Base-by-base conservation (phyloP, 2,888 invertebrate species). In the Oscheius onirici region DNA sequence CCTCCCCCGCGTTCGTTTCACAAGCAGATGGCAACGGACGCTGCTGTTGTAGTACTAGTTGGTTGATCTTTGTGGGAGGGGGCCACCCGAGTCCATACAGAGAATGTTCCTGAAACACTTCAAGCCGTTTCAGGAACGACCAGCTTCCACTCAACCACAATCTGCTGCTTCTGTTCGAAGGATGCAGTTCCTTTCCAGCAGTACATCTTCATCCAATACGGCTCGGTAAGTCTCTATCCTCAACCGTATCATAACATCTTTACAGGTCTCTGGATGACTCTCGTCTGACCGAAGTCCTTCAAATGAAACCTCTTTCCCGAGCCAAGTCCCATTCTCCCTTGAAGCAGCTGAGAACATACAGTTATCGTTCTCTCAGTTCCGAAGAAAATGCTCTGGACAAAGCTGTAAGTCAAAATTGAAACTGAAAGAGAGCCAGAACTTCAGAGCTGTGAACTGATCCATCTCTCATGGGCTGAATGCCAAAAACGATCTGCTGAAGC, bases 341-440 rank as follows among this genome's bases (percentile, higher is more conserved):
- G 49, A 83, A 83, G 57, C 83, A 81, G 40, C 75, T 83, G 81
- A 72, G 80, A 44, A 83, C 83, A 0, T 83, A 83, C 60, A 75
- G 73, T n/a, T 80, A 76, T 52, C 70, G 77, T 17, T 78, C 77
- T 10, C 71, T 80, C 49, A 69, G 75, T 10, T 79, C 79, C 13
- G 83, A 83, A 43, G 83, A 81, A 55, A 78, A 79, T 60, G 65
- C 80, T 17, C 76, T 80, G 10, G 79, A 77, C 43, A 75, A 73
- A 20, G 71, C 73, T 69, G 77, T 76, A 22, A 61, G 52, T 24
- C 6, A 11, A 8, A n/a, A 15, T 22, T 11, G 54, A 34, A 17
- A 22, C 11, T 52, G 22, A 26, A 8, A 34, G 8, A 34, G 34
- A 34, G 8, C 8, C 3, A 6, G 8, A 34, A 8, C 5, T 61